These are phyloP conservation scores for Eilema caniola DNA, from an alignment of 2,888 invertebrate species.

Conservation along the genomic window DNA sequence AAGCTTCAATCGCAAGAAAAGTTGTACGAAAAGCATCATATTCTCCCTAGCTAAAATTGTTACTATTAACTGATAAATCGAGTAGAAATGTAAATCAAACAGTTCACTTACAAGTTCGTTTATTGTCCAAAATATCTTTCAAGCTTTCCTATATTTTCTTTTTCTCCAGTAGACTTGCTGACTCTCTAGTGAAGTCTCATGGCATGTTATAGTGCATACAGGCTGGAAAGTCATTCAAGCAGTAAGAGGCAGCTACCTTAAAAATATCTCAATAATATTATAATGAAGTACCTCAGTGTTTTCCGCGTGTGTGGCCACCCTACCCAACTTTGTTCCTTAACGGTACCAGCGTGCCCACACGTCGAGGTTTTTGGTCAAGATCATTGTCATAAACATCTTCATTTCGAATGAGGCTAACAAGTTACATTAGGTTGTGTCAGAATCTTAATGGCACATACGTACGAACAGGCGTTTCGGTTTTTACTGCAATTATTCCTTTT, in stretches of 20 bases:
- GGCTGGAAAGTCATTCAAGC: not conserved
- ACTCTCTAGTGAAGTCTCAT: not conserved
- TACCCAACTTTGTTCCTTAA: slow-evolving; percentile 53
- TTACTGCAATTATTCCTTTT: slow-evolving; percentile 6
- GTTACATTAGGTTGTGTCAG: slow-evolving; percentile 44
- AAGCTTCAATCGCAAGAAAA: no score
- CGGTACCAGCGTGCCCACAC: slow-evolving; percentile 77
- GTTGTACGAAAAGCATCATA: no score
- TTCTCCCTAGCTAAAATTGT: no score
- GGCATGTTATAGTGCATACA: no score
- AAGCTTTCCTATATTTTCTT: no score
- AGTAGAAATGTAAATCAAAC: no score
- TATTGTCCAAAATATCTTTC: no score
- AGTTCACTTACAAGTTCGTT: no score
- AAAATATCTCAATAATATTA: not conserved
- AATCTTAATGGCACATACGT: slow-evolving; percentile 37
- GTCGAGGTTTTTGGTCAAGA: slow-evolving; percentile 61
- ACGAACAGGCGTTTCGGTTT: slow-evolving; percentile 13
- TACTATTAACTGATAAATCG: no score
- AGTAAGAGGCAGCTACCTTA: not conserved
- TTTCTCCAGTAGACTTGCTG: no score
- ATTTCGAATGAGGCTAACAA: slow-evolving; percentile 52
- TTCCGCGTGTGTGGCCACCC: slow-evolving; percentile 19
- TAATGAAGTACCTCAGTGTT: not conserved
- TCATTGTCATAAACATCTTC: slow-evolving; percentile 63